Conservation (phyloP, 1,140 invertebrate genomes). For the Potamilus streckersoni region DNA sequence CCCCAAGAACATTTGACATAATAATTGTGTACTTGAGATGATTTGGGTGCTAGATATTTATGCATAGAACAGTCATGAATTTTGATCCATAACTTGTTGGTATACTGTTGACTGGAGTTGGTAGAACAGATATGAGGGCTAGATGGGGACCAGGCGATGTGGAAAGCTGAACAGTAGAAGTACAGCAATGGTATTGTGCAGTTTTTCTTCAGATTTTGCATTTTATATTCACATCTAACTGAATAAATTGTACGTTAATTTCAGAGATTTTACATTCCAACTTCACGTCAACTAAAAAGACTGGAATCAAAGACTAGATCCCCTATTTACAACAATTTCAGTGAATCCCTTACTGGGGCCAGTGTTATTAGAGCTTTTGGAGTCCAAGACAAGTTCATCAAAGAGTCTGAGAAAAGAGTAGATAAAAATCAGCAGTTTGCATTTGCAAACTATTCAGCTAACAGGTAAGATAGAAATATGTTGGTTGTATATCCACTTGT, state of each 20-base stretch:
- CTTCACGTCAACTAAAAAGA: slow-evolving; percentile 72
- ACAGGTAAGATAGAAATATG: slow-evolving; percentile 46
- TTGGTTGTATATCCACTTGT: too few relatives aligned
- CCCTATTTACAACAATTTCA: slow-evolving; percentile 71
- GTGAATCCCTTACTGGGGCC: slow-evolving; percentile 70
- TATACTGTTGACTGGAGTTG: neutral
- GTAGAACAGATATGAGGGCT: neutral
- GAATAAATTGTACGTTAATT: slow-evolving; percentile 31
- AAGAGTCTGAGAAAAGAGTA: slow-evolving; percentile 64
- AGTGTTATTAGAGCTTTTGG: slow-evolving; percentile 72
- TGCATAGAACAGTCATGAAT: too few relatives aligned
- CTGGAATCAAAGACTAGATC: slow-evolving; percentile 69
- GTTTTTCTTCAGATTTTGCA: neutral
- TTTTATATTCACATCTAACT: neutral
- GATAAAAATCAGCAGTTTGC: slow-evolving; percentile 58
- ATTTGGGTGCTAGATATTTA: too few relatives aligned
- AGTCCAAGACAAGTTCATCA: slow-evolving; percentile 68
- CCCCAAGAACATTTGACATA: too few relatives aligned
- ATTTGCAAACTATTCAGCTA: slow-evolving; percentile 52
- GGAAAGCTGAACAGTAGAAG: neutral
- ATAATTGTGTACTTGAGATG: too few relatives aligned
- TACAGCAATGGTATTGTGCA: neutral
- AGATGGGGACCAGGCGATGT: neutral
- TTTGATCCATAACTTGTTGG: too few relatives aligned
- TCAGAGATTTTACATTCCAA: slow-evolving; percentile 91